Conservation (phyloP, 1,140 invertebrate species). For the Mizuhopecten yessoensis region DNA sequence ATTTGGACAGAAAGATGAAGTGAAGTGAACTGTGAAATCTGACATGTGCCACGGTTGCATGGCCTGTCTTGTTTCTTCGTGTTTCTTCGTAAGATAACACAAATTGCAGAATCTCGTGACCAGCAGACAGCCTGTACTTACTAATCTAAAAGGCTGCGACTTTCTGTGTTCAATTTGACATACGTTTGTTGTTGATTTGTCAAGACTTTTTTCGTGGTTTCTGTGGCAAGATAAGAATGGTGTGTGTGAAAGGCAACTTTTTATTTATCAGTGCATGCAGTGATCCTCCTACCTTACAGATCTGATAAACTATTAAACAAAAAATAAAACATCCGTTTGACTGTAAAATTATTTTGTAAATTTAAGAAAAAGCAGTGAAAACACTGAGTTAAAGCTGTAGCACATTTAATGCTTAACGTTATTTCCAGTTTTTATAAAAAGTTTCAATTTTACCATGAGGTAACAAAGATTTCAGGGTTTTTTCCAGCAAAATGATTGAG, state of each 20-base stretch:
- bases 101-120: not conserved
- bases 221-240: not conserved
- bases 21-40: constrained; percentile 4
- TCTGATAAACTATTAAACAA: not conserved
- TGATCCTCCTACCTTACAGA: not conserved
- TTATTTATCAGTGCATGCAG: not conserved
- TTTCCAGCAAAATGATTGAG: not conserved
- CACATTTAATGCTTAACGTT: not conserved
- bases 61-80: not conserved
- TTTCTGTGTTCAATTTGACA: not conserved
- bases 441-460: not conserved
- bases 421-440: not conserved
- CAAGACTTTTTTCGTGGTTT: not conserved
- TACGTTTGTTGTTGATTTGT: not conserved
- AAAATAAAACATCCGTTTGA: not conserved
- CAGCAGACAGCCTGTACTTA: not conserved
- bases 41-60: not conserved
- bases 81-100: not conserved
- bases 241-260: not conserved
- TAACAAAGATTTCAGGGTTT: not conserved
- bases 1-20: not conserved
- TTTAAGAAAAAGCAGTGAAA: too few species aligned
- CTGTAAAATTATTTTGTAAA: too few species aligned
- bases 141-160: not conserved
- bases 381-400: not conserved